Percentiles rank a stretch among this genome's conserved stretches.
Conservation (phyloP, 35 echinoderm and acorn worm genomes). For the Patiria miniata region DNA sequence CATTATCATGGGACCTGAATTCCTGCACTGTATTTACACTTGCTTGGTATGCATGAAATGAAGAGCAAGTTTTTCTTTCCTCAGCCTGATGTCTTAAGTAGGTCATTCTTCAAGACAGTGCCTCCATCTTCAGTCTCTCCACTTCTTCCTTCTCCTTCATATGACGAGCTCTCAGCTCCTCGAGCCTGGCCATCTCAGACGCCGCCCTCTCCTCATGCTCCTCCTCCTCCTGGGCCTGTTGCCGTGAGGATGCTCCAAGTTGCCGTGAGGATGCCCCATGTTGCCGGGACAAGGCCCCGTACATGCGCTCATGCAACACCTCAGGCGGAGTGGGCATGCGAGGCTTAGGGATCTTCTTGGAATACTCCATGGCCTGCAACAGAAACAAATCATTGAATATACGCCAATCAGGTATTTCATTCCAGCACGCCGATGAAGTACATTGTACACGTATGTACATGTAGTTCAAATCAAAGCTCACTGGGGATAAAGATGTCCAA, state of each 20-base stretch:
- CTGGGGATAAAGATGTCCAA: too few species aligned
- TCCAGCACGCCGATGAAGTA: too few species aligned
- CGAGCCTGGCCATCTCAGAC: constrained; percentile 63
- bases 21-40: too few species aligned
- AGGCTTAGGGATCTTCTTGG: constrained; percentile 76
- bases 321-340: constrained; percentile 68
- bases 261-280: too few species aligned
- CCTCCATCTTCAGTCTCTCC: constrained; percentile 54
- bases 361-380: constrained; percentile 80
- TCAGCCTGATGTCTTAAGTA: too few species aligned
- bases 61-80: too few species aligned
- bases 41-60: too few species aligned
- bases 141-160: constrained; percentile 73
- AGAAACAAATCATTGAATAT: too few species aligned
- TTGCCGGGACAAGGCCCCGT: constrained; percentile 44
- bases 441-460: too few species aligned
- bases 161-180: constrained; percentile 74
- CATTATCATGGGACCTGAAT: too few species aligned
- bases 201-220: constrained; percentile 33
- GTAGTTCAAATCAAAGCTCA: too few species aligned
- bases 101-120: neutral
- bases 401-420: too few species aligned
- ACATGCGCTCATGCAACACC: constrained; percentile 63
- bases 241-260: neutral
- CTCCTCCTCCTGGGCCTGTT: constrained; percentile 22